These are phyloP conservation scores for Poecilia velifera DNA, from an alignment of 2,797 vertebrate genomes.

Conservation along the genomic window DNA sequence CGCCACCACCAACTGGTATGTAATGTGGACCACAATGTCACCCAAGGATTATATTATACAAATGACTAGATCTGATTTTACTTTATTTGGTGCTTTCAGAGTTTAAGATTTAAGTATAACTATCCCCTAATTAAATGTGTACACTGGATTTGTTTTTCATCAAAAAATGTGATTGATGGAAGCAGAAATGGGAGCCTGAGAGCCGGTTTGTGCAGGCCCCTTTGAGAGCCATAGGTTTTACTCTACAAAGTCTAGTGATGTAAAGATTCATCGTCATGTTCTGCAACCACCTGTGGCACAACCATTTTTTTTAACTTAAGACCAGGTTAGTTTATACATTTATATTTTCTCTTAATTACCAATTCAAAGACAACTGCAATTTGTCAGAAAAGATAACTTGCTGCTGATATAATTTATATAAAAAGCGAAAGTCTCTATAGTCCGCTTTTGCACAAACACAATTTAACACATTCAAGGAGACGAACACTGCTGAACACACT, in stretches of 20 bases:
- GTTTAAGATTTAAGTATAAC: too few relatives aligned
- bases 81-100: too few relatives aligned
- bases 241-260: background rate
- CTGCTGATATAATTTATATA: background rate
- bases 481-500: background rate
- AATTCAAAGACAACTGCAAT: background rate
- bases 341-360: background rate
- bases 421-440: too few relatives aligned
- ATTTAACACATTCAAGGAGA: too few relatives aligned
- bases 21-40: too few relatives aligned
- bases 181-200: constrained; percentile 60
- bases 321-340: background rate
- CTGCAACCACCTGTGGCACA: background rate
- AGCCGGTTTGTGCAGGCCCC: constrained; percentile 60
- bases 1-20: too few relatives aligned
- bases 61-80: too few relatives aligned
- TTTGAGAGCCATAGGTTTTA: constrained; percentile 73
- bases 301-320: background rate
- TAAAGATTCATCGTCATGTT: background rate
- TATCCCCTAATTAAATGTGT: constrained; percentile 29
- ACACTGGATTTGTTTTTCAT: constrained; percentile 1
- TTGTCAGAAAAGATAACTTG: background rate
- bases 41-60: too few relatives aligned
- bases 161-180: constrained; percentile 56
- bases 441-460: too few relatives aligned